phyloP scores from a whole-genome alignment of 2,797 vertebrate species.

The Chlorospingus flavigularis region DNA sequence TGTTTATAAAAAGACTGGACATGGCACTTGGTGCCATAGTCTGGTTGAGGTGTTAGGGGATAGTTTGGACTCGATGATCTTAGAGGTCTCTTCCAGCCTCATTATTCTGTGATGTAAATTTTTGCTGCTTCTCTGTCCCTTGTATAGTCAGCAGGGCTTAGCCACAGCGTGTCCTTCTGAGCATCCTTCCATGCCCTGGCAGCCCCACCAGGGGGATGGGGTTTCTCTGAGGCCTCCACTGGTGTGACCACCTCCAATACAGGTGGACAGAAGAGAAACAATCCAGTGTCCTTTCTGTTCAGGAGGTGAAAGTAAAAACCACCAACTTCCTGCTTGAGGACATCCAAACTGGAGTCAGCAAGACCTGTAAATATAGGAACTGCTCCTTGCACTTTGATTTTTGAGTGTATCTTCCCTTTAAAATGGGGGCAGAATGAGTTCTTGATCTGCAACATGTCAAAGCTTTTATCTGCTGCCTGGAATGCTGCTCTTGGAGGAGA shows the following conservation, averaged over 20 bases:
- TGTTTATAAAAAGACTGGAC: too few relatives aligned
- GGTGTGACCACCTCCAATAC: accelerated
- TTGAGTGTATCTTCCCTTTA: not conserved
- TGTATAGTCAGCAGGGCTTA: not conserved
- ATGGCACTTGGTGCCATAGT: too few relatives aligned
- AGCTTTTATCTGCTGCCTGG: not conserved
- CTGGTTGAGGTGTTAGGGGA: too few relatives aligned
- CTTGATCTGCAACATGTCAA: not conserved
- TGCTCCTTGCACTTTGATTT: not conserved
- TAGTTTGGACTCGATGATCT: too few relatives aligned
- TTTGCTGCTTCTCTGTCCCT: not conserved
- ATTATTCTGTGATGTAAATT: not conserved
- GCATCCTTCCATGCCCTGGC: not conserved
- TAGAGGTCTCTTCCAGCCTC: too few relatives aligned
- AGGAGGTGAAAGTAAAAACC: not conserved
- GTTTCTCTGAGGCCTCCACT: not conserved
- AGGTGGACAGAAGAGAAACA: not conserved
- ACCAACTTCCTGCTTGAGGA: not conserved
- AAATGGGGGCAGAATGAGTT: not conserved
- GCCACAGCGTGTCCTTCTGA: not conserved
- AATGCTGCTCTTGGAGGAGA: not conserved
- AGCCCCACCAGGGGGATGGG: not conserved
- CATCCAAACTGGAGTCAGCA: not conserved
- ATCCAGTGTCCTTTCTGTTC: not conserved
- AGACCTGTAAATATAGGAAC: not conserved